phyloP scores from a whole-genome alignment of 1,140 invertebrate genomes.

The Ephestia elutella region DNA sequence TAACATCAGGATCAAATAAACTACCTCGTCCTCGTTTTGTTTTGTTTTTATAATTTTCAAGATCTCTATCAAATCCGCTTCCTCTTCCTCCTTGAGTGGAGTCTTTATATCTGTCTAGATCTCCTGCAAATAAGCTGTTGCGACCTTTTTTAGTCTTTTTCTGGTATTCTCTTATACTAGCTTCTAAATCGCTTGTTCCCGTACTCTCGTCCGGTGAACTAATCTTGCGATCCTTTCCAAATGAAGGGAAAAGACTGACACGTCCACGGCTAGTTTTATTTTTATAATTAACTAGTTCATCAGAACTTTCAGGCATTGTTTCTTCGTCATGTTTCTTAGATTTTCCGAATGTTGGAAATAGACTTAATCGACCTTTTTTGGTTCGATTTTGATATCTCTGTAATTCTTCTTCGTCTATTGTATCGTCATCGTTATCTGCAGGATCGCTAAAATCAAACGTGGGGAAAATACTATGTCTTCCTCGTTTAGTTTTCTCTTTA shows the following conservation, averaged over 20 bases:
- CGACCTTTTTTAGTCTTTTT: conserved; percentile 60
- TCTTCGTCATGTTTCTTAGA: conserved; percentile 60
- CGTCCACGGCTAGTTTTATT: conserved; percentile 57
- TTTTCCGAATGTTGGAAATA: conserved; percentile 64
- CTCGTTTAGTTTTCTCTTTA: conserved; percentile 54
- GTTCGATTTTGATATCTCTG: conserved; percentile 60
- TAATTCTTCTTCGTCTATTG: conserved; percentile 57
- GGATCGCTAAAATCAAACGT: conserved; percentile 57
- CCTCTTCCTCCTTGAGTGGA: conserved; percentile 25
- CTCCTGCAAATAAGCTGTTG: conserved; percentile 56
- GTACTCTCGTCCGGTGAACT: conserved; percentile 36
- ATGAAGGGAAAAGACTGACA: conserved; percentile 56
- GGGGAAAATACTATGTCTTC: conserved; percentile 62
- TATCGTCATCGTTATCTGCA: conserved; percentile 54
- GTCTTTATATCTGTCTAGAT: conserved; percentile 40
- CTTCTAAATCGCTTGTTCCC: conserved; percentile 41
- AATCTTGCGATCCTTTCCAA: conserved; percentile 56
- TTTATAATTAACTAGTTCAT: conserved; percentile 62
- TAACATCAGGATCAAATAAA: conserved; percentile 71
- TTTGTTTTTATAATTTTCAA: conserved; percentile 54
- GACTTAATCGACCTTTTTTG: conserved; percentile 55
- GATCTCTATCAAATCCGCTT: conserved; percentile 50
- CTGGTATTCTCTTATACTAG: conserved; percentile 59
- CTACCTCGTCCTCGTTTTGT: conserved; percentile 66
- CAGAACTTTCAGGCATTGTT: conserved; percentile 56